phyloP scores from a whole-genome alignment of 2,113 vertebrate genomes.

The Chauna torquata region DNA sequence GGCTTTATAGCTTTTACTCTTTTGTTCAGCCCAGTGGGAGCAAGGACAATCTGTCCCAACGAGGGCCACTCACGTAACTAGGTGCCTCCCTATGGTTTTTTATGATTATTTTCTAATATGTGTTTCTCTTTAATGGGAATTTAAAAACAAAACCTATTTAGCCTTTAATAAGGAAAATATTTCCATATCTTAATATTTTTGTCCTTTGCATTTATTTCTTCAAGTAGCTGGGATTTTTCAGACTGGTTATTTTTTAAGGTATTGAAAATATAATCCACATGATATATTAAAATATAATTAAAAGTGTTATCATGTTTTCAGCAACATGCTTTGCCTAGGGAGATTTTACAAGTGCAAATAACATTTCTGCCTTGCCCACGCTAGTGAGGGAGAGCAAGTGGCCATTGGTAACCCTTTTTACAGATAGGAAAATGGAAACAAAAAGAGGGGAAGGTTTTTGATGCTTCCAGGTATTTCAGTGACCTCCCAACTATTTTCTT shows the following conservation, averaged over 20 bases:
- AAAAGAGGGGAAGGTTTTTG: background rate
- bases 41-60: background rate
- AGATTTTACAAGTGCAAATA: background rate
- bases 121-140: background rate
- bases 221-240: conserved; percentile 16
- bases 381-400: background rate
- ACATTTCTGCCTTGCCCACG: background rate
- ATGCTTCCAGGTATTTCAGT: background rate
- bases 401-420: background rate
- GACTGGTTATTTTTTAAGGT: conserved; percentile 16
- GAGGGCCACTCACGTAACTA: background rate
- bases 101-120: background rate
- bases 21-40: background rate
- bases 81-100: background rate
- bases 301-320: conserved; percentile 18
- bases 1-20: background rate
- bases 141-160: background rate
- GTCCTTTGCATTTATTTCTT: conserved; percentile 8
- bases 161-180: background rate
- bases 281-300: conserved; percentile 44
- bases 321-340: background rate
- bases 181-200: conserved; percentile 34
- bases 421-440: background rate
- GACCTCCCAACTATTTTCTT: background rate
- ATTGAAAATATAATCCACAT: conserved; percentile 19